Base-by-base conservation (phyloP, 2,888 invertebrate genomes). In the Drosophila meridionalis region DNA sequence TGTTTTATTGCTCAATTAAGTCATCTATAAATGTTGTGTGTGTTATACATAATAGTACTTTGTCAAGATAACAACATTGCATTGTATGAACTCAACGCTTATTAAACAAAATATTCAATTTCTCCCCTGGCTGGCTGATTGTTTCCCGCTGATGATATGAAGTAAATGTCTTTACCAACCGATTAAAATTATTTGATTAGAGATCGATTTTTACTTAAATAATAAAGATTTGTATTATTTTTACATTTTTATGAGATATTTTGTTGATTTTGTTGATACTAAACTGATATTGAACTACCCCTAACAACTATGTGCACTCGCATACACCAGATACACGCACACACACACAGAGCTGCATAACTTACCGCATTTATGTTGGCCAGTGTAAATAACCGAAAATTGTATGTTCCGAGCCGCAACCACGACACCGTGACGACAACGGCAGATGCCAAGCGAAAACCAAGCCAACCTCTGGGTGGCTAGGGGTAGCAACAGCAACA, bases 351-450 rank as follows among this genome's bases (percentile, higher is more conserved):
- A 38, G 20, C 32, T 40, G 5, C 9, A 82, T 81, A 69, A 61
- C 59, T 72, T 69, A 70, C 69, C 77, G 69, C 69, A 80, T 79
- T 76, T 82, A 70, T 79, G 76, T 73, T 75, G 77, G 53, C 61
- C 73, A 68, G 52, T 78, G 82, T 82, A 81, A 84, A 89, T 89
- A 82, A 75, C 84, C 87, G 62, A 89, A 83, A 90, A 86, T 83
- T 68, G 45, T 83, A 83, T 77, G 83, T 85, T 73, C 82, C 78
- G 78, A 66, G 60, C 73, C 83, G 71, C 73, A 90, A 82, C 87
- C 90, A 83, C 89, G 78, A 86, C 83, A 89, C 83, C 87, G 85
- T 86, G 88, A 87, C 88, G 76, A 76, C 76, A 81, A 68, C 70
- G 72, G 75, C 88, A 85, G 73, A 75, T 82, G 88, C 58, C 75